These are phyloP conservation scores for Tachina fera DNA, from an alignment of 2,888 invertebrate genomes.

Conservation along the genomic window DNA sequence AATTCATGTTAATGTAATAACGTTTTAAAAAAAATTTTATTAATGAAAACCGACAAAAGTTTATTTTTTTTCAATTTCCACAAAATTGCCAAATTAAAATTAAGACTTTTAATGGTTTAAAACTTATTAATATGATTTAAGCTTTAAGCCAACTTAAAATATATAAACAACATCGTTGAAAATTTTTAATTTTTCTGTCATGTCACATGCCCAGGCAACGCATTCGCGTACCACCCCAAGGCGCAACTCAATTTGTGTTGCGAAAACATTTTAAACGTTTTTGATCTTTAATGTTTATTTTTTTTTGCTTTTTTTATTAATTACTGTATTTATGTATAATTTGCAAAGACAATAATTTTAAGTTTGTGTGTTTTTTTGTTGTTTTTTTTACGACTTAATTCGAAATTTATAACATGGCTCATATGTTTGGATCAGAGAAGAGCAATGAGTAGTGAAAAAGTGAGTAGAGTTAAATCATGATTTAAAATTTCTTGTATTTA, in stretches of 20 bases:
- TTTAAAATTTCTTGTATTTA: no score
- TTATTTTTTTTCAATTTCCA: slow-evolving; percentile 18
- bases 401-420: neutral
- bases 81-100: slow-evolving; percentile 26
- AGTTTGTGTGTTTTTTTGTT: neutral
- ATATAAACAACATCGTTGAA: neutral
- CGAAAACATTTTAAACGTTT: slow-evolving; percentile 30
- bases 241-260: neutral
- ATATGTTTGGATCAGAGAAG: no score
- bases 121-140: slow-evolving; percentile 32
- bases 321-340: slow-evolving; percentile 45
- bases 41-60: neutral
- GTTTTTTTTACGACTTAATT: slow-evolving; percentile 1
- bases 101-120: slow-evolving; percentile 11
- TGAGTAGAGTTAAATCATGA: no score
- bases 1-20: neutral
- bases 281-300: slow-evolving; percentile 28
- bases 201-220: neutral
- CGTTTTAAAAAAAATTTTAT: neutral
- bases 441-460: no score
- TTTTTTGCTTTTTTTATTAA: slow-evolving; percentile 9
- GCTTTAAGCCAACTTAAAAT: slow-evolving; percentile 34
- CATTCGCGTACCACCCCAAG: slow-evolving; percentile 10
- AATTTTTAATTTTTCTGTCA: slow-evolving; percentile 5
- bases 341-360: slow-evolving; percentile 29